phyloP scores from a whole-genome alignment of 2,888 invertebrate genomes.

The Callyntrura sp. region DNA sequence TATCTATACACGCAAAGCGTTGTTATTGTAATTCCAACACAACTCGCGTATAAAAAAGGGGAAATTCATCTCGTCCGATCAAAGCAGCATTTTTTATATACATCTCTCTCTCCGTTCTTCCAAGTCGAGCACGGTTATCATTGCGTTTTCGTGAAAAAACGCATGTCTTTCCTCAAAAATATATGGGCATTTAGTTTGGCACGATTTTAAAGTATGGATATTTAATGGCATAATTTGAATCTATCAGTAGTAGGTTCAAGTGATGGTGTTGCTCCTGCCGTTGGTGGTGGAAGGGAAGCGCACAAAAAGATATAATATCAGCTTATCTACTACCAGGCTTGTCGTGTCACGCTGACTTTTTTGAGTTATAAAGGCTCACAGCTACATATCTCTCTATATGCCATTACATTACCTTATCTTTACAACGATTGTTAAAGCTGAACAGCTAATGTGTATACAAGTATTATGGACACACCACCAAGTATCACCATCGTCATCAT shows the following conservation, averaged over 20 bases:
- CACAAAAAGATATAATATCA: constrained; percentile 29
- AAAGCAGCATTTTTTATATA: background rate
- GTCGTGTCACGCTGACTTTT: constrained; percentile 44
- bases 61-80: background rate
- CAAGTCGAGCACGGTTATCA: background rate
- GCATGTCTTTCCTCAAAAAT: constrained; percentile 59
- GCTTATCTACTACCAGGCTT: constrained; percentile 42
- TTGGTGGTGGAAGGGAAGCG: constrained; percentile 32
- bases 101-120: no score
- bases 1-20: background rate
- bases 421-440: constrained; percentile 7
- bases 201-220: constrained; percentile 67
- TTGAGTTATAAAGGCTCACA: constrained; percentile 46
- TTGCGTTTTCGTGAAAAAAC: background rate
- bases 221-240: constrained; percentile 68
- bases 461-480: constrained; percentile 57
- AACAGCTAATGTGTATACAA: background rate
- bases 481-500: background rate
- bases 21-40: no score
- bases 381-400: constrained; percentile 43
- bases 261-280: constrained; percentile 15
- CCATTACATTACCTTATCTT: constrained; percentile 40
- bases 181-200: constrained; percentile 63
- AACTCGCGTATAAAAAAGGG: no score
- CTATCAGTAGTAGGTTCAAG: constrained; percentile 34